Base-by-base conservation (phyloP, 2,113 vertebrate genomes). In the Nansenia antarctica region DNA sequence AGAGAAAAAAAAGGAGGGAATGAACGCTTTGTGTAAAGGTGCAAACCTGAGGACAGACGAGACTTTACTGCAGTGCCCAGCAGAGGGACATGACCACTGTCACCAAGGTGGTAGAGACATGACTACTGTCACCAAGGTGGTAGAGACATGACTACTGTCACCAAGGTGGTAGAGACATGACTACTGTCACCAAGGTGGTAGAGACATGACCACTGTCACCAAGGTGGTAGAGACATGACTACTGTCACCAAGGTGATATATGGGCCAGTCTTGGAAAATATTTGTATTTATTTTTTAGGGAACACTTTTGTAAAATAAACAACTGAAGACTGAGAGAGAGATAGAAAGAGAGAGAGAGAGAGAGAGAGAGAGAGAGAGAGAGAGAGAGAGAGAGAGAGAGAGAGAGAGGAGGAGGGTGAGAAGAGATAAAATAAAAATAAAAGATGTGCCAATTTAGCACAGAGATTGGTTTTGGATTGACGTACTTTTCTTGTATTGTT, bases 211-310 rank as follows among this genome's bases (percentile, higher is more conserved):
- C 35, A 67, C 31, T 42, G 57, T n/a, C n/a, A n/a, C n/a, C n/a
- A n/a, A n/a, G n/a, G n/a, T n/a, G n/a, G n/a, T n/a, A n/a, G n/a
- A n/a, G n/a, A n/a, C n/a, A n/a, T n/a, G n/a, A n/a, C n/a, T n/a
- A n/a, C 53, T 65, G 31, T 39, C 34, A 22, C 57, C 54, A 69
- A 65, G 57, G 47, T 74, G 73, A 72, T 58, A 58, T 62, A 39
- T 74, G 61, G 75, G 83, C 83, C 75, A 76, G 78, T 74, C 71
- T 77, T 72, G 68, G 72, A 82, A n/a, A 86, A 87, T 77, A 87
- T 85, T 91, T 90, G 82, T 88, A 88, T 90, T 90, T 90, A 86
- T 90, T 93, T 92, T 90, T 81, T 89, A 86, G 82, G n/a, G 73
- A 83, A 74, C 58, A 60, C 27, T 88, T 92, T 90, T 91, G 79